These are phyloP conservation scores for Prunella himalayana DNA, from an alignment of 2,113 vertebrate species.

Conservation along the genomic window DNA sequence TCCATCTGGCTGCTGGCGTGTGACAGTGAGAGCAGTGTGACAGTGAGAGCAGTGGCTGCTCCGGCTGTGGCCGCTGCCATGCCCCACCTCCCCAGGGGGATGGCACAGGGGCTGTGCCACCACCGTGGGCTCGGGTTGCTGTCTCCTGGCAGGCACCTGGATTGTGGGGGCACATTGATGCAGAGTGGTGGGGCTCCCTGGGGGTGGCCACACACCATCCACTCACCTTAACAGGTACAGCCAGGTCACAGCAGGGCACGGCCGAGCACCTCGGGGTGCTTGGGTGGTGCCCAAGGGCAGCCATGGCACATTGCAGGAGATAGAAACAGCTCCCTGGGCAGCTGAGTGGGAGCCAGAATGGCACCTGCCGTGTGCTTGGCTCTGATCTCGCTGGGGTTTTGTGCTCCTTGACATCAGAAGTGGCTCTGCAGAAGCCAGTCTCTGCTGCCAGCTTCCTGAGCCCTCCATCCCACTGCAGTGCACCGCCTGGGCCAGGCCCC, in stretches of 20 bases:
- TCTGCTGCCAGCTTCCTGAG: background rate
- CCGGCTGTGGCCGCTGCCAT: background rate
- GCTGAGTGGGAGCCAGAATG: background rate
- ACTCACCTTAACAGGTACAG: background rate
- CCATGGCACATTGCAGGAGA: background rate
- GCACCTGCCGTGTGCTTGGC: background rate
- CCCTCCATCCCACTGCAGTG: fast-evolving
- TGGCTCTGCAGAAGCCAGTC: background rate
- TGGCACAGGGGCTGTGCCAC: background rate
- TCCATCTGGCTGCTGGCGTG: background rate
- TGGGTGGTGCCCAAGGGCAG: fast-evolving
- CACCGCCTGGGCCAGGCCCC: fast-evolving
- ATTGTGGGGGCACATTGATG: fast-evolving
- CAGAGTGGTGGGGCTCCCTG: fast-evolving
- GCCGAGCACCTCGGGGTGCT: fast-evolving
- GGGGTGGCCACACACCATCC: fast-evolving
- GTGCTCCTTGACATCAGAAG: background rate
- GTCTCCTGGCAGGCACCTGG: constrained; percentile 43
- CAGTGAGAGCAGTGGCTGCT: fast-evolving
- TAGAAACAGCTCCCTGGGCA: background rate
- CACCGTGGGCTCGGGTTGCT: background rate
- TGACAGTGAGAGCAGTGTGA: fast-evolving
- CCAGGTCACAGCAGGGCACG: fast-evolving
- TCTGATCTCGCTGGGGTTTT: background rate
- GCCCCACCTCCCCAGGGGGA: background rate